Evolutionary conservation across 37 sponge, comb jelly and placozoan species (phyloP), one percentile per base, ranked within the genome.

Genomic region (Hormiphora californensis): DNA sequence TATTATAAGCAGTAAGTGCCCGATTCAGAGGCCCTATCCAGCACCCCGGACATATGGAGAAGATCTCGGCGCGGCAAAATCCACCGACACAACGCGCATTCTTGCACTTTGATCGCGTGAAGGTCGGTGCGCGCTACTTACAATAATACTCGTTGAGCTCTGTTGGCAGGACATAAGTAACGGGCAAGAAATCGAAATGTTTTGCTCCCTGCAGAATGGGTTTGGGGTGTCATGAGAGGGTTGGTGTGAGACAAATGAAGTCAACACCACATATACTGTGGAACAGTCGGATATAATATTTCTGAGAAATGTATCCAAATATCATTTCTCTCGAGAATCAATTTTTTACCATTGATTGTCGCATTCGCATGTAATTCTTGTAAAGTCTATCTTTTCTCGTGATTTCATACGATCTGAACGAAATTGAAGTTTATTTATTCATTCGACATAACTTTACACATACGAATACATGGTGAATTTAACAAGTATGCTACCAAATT

Each of bases 371-470:
- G 28, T 90, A 63, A 49, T 92, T 92, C 44, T 61, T 44, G 54
- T 55, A 89, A 11, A 92, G 54, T 33, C 87, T 85, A 67, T 92
- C 93, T 86, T 92, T 92, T 23, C 91, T 85, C 4, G 93, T 92
- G 17, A 92, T 54, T 69, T 90, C 89, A 32, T 54, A 89, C 4
- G 88, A 92, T 15, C 93, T 90, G 38, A 27, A n/a, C n/a, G n/a
- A n/a, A n/a, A n/a, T n/a, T n/a, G n/a, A n/a, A n/a, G n/a, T n/a
- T n/a, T n/a, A n/a, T n/a, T n/a, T n/a, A n/a, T n/a, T n/a, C n/a
- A n/a, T n/a, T n/a, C n/a, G n/a, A n/a, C n/a, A n/a, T n/a, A n/a
- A n/a, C n/a, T n/a, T n/a, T n/a, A n/a, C n/a, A n/a, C n/a, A n/a
- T n/a, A n/a, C n/a, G n/a, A n/a, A n/a, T n/a, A n/a, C n/a, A n/a